Percentiles rank a stretch among this genome's conserved stretches.
These are phyloP conservation scores for Syritta pipiens DNA, from an alignment of 2,888 invertebrate genomes.

Conservation along the genomic window DNA sequence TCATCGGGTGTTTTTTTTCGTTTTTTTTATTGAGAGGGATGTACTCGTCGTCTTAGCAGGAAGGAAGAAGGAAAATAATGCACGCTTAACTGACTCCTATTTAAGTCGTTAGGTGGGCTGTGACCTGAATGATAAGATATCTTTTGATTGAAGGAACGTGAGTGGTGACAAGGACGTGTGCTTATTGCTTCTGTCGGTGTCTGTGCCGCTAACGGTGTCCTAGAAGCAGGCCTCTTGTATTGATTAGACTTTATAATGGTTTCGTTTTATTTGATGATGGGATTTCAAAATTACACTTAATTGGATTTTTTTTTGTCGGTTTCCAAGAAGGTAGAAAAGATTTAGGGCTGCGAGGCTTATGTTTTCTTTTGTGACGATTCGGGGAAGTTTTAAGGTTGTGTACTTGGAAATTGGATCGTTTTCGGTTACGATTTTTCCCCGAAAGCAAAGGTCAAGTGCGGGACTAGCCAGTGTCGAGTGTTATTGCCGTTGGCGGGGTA, in stretches of 20 bases:
- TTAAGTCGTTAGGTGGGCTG: conserved; percentile 2
- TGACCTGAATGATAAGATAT: conserved; percentile 18
- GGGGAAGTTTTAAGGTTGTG: no score
- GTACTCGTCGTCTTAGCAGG: background rate
- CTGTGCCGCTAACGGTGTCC: no score
- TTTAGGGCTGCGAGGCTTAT: no score
- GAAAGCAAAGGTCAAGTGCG: no score
- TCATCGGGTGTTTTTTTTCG: background rate
- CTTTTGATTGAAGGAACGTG: conserved; percentile 6
- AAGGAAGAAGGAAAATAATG: background rate
- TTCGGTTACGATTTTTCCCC: no score
- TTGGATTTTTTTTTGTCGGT: background rate
- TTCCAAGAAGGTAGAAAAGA: no score
- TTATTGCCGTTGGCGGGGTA: no score
- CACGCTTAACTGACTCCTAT: conserved; percentile 11
- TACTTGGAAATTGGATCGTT: no score
- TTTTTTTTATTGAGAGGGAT: no score
- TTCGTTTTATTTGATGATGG: conserved; percentile 2
- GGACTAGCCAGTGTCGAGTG: no score
- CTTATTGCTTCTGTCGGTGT: background rate
- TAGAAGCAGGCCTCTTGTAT: background rate
- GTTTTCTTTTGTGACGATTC: no score
- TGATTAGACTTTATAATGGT: conserved; percentile 4
- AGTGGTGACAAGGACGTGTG: background rate
- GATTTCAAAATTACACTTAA: conserved; percentile 5